Evolutionary conservation across 2,797 vertebrate species (phyloP).

Genomic region (Gymnoscopelus braueri): DNA sequence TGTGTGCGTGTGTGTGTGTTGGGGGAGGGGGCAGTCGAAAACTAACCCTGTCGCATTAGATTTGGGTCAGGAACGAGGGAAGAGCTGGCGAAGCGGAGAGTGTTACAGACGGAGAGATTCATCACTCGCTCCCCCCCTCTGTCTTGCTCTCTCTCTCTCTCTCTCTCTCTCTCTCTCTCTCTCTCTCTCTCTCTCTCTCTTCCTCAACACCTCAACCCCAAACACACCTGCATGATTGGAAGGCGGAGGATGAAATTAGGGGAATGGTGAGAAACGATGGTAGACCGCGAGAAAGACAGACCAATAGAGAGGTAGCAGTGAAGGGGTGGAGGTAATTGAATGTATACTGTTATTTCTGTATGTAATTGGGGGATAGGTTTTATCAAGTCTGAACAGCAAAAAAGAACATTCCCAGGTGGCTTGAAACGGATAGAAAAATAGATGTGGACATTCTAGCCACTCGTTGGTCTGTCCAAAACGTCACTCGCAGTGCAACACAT

Average conservation of each 20-base stretch:
- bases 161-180: constrained; percentile 34
- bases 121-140: constrained; percentile 42
- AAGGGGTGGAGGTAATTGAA: constrained; percentile 5
- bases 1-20: neutral
- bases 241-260: constrained; percentile 8
- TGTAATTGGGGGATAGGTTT: too few species aligned
- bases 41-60: constrained; percentile 71
- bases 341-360: neutral
- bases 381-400: too few species aligned
- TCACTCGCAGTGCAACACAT: too few species aligned
- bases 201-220: constrained; percentile 1
- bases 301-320: constrained; percentile 11
- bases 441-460: too few species aligned
- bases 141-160: constrained; percentile 14
- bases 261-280: constrained; percentile 27
- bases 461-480: too few species aligned
- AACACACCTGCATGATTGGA: constrained; percentile 37
- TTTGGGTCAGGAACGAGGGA: constrained; percentile 73
- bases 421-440: too few species aligned
- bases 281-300: constrained; percentile 36
- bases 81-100: constrained; percentile 50
- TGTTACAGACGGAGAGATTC: constrained; percentile 63
- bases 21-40: constrained; percentile 39
- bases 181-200: neutral
- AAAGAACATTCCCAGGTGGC: too few species aligned